Conservation (phyloP, 1,140 invertebrate species). For the Centruroides sculpturatus region DNA sequence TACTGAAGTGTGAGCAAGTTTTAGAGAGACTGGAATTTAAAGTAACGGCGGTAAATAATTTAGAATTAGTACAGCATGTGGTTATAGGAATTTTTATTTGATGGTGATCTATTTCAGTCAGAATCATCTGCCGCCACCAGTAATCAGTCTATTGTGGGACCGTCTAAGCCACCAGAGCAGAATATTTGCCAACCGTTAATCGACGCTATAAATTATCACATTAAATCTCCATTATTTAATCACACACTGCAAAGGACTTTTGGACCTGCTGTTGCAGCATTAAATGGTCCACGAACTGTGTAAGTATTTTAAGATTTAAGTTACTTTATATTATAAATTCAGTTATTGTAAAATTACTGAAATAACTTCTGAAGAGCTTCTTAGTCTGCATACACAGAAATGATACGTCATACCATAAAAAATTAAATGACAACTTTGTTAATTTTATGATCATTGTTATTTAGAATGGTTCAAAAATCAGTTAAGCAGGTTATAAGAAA, state of each 20-base stretch:
- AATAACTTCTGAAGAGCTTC: too few species aligned
- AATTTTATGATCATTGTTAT: too few species aligned
- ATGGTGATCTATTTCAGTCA: too few species aligned
- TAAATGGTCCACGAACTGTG: constrained; percentile 53
- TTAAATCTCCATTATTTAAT: constrained; percentile 70
- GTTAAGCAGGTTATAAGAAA: too few species aligned
- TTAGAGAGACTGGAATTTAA: constrained; percentile 47
- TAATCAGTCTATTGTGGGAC: not conserved
- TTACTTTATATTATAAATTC: too few species aligned
- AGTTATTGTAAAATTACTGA: too few species aligned
- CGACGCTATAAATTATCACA: constrained; percentile 64
- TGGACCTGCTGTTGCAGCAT: constrained; percentile 66
- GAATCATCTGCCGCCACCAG: not conserved
- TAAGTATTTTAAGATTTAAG: constrained; percentile 4
- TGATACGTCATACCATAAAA: too few species aligned
- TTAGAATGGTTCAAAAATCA: too few species aligned
- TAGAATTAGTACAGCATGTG: too few species aligned
- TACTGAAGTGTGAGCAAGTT: constrained; percentile 85
- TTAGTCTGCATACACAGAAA: too few species aligned
- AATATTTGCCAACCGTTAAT: constrained; percentile 64
- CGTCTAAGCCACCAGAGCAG: constrained; percentile 35
- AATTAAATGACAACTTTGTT: too few species aligned
- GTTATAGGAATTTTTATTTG: too few species aligned
- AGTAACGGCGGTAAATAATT: not conserved
- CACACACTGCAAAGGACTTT: constrained; percentile 83